Base-by-base conservation (phyloP, 92 coral and sea anemone species). In the Parazoanthus atlanticus region DNA sequence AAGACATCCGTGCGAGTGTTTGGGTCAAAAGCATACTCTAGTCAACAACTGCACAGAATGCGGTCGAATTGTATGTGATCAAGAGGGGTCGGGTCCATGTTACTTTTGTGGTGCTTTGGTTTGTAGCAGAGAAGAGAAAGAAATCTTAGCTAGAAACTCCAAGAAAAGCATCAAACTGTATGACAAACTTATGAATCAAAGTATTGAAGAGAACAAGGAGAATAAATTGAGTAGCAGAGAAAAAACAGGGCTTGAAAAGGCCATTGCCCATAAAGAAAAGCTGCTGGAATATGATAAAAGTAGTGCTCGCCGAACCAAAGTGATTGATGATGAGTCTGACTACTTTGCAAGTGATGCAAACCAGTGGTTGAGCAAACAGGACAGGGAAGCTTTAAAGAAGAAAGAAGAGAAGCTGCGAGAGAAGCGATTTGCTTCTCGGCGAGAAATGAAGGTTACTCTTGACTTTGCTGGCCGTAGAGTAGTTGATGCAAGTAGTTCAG, bases 51-150 rank as follows among this genome's bases (percentile, higher is more conserved):
- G 96, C 82, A 94, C 79, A n/a, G 92, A 92, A 30, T 95, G 99
- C 91, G 99, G 99, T 5, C 89, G 98, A 19, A 96, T 96, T 52
- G 96, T 96, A 21, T 96, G 99, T 79, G 96, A 91, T 64, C 99
- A 96, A 76, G 99, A 96, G 83, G 99, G 99, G 5, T 96, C 93
- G 33, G 99, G 99, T 2, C 99, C 98, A 8, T 97, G 99, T 86
- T 97, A 95, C 85, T 96, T 97, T 88, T 97, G 99, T 88, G 97
- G 95, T 85, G 92, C 93, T 65, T 88, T 97, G 87, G 99, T 97
- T 80, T 97, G 99, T 86, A 93, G 95, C 26, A 78, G 65, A 72
- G 98, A 93, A 83, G 98, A 95, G 84, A 92, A 93, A 86, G 98
- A 97, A 78, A 84, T 97, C 40, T 78, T 97, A 79, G 97, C 96